Percentiles rank a stretch among this genome's conserved stretches.
phyloP scores from a whole-genome alignment of 2,797 vertebrate genomes.

The Psittacula derbiana region DNA sequence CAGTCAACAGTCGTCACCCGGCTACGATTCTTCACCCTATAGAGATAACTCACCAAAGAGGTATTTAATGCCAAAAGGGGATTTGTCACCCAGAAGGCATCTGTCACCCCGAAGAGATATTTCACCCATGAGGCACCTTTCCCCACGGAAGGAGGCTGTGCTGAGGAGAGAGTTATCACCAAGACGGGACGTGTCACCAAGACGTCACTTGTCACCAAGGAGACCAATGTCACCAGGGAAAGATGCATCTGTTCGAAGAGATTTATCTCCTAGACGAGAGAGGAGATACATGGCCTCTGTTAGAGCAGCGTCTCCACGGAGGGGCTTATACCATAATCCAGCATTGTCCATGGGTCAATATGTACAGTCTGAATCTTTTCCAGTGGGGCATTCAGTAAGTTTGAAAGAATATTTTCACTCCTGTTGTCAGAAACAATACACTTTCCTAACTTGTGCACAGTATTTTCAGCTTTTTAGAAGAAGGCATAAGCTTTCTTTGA shows the following conservation, averaged over 20 bases:
- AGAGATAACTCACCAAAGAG: slow-evolving; percentile 90
- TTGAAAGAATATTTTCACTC: background rate
- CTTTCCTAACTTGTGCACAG: background rate
- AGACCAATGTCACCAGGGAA: slow-evolving; percentile 88
- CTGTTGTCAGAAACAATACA: background rate
- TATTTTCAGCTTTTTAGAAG: background rate
- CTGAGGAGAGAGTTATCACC: slow-evolving; percentile 91
- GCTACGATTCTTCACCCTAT: slow-evolving; percentile 87
- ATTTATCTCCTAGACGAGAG: slow-evolving; percentile 85
- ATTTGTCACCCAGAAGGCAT: slow-evolving; percentile 81
- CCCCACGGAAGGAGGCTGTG: slow-evolving; percentile 87
- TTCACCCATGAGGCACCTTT: slow-evolving; percentile 89
- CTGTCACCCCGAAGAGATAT: slow-evolving; percentile 90
- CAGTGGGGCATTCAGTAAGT: slow-evolving; percentile 81
- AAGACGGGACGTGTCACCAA: slow-evolving; percentile 85
- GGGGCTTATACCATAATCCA: slow-evolving; percentile 87
- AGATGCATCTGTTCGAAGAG: slow-evolving; percentile 83
- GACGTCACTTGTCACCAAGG: slow-evolving; percentile 89
- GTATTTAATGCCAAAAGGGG: slow-evolving; percentile 84
- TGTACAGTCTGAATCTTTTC: slow-evolving; percentile 84
- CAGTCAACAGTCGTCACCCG: slow-evolving; percentile 86
- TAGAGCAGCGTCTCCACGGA: slow-evolving; percentile 90
- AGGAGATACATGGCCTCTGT: slow-evolving; percentile 88
- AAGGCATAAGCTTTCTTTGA: background rate
- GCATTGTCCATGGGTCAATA: slow-evolving; percentile 81